Percentiles rank a stretch among this genome's conserved stretches.
Evolutionary conservation across 1,140 invertebrate genomes (phyloP).

Genomic region (Patella vulgata): DNA sequence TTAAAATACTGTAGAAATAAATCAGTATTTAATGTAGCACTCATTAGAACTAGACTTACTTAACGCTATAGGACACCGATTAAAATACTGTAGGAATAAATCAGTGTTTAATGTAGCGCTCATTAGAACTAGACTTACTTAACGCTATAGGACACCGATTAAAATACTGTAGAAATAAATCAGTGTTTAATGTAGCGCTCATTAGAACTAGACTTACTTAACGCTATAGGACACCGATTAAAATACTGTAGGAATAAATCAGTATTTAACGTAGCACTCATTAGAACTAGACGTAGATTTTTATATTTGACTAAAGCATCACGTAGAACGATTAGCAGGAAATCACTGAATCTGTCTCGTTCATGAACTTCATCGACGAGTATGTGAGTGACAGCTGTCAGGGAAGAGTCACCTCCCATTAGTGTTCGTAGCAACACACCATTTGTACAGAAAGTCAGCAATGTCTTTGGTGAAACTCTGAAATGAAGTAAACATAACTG

Average conservation of each 20-base stretch:
- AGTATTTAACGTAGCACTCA: constrained; percentile 90
- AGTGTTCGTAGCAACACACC: constrained; percentile 88
- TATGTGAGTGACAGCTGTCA: constrained; percentile 84
- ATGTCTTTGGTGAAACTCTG: constrained; percentile 81
- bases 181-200: constrained; percentile 87
- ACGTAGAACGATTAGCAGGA: constrained; percentile 85
- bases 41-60: constrained; percentile 87
- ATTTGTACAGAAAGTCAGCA: constrained; percentile 91
- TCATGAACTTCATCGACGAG: constrained; percentile 97
- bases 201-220: constrained; percentile 83
- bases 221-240: constrained; percentile 80
- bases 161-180: constrained; percentile 89
- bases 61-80: constrained; percentile 80
- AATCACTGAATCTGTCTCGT: constrained; percentile 91
- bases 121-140: constrained; percentile 85
- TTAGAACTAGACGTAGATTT: constrained; percentile 84
- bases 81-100: constrained; percentile 89
- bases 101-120: constrained; percentile 86
- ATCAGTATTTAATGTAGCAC: constrained; percentile 83
- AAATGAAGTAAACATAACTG: too few relatives aligned
- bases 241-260: constrained; percentile 89
- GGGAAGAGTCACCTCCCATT: constrained; percentile 78
- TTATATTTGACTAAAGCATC: constrained; percentile 79
- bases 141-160: constrained; percentile 81
- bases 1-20: constrained; percentile 90